Evolutionary conservation across 1,140 invertebrate species (phyloP), one percentile per base, ranked within the genome.

Genomic region (Eriosoma lanigerum): DNA sequence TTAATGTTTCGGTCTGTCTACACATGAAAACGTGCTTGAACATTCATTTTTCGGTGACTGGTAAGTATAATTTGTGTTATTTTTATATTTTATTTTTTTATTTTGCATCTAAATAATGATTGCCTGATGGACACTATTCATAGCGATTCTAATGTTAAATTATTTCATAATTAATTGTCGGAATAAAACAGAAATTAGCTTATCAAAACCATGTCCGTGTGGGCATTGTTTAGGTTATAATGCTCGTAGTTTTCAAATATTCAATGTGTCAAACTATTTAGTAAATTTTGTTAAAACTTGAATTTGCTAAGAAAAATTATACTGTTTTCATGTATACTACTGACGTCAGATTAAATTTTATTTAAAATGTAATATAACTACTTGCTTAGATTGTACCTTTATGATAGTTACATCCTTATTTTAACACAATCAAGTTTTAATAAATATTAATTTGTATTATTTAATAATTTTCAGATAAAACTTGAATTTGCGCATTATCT

Each of bases 21-120:
- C 75, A 78, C 56, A 78, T 78, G 75, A 78, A 62, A 78, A 78
- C 75, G 75, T 78, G 75, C 38, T 78, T 78, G 21, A 48, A 78
- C 32, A 58, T 15, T 38, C 2, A 19, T 6, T 78, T 78, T 60
- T 21, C 24, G 56, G 56, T 8, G 38, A 62, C 38, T 78, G 56
- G 75, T 78, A 78, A 78, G 75, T 78, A 17, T 21, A 60, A 48
- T 76, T 58, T 58, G 13, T 24, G 9, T 68, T 58, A 58, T 24
- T 44, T 56, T n/a, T n/a, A n/a, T n/a, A n/a, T n/a, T n/a, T n/a
- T n/a, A n/a, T n/a, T n/a, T n/a, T 44, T 9, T 58, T 0, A 32
- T 2, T 21, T 44, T 58, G 2, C 15, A 1, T 6, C 10, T 13
- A 10, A 4, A 46, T 9, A 26, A 52, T 17, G 1, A 8, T 10